Conservation (phyloP, 1,140 invertebrate genomes). For the Papilio polyxenes region DNA sequence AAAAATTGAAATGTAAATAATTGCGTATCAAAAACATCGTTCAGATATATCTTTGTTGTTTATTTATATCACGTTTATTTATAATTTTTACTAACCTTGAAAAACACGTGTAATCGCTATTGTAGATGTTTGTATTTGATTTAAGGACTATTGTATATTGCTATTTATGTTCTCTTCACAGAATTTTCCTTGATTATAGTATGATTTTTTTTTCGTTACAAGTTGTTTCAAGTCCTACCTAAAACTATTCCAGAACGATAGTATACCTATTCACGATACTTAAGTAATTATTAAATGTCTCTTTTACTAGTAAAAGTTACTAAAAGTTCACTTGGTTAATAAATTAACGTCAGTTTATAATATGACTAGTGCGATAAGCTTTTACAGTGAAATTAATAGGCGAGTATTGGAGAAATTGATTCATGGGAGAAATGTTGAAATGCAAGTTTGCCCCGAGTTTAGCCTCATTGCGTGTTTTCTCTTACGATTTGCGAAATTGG, state of each 20-base stretch:
- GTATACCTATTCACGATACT: no score
- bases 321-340: no score
- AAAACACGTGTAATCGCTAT: neutral
- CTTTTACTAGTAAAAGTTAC: no score
- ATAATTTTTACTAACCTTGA: neutral
- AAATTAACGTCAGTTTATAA: no score
- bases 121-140: constrained; percentile 2
- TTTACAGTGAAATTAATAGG: neutral
- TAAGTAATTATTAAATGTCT: no score
- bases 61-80: constrained; percentile 11
- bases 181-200: neutral
- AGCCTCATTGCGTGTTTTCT: neutral
- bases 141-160: neutral
- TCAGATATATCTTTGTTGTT: neutral
- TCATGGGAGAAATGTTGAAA: neutral
- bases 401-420: neutral
- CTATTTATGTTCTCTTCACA: neutral
- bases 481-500: constrained; percentile 3
- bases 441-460: neutral
- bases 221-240: no score
- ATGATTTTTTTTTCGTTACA: no score
- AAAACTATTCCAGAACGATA: no score
- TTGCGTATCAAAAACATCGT: neutral
- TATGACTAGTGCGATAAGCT: neutral
- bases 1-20: no score